Conservation (phyloP, 2,888 invertebrate species). For the Lissocephala sabroskyi region DNA sequence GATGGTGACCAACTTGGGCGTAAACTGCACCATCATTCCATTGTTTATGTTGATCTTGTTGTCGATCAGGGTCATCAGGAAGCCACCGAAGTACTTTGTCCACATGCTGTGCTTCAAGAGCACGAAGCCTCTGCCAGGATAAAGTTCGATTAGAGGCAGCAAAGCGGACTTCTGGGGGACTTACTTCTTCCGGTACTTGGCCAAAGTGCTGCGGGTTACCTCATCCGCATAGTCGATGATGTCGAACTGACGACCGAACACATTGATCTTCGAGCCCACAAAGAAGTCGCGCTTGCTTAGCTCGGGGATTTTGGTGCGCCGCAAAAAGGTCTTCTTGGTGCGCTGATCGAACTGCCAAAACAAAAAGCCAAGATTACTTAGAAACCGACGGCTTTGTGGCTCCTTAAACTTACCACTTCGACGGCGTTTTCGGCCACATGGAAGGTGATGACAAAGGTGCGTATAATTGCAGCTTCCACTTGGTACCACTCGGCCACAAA, state of each 20-base stretch:
- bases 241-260: conserved; percentile 83
- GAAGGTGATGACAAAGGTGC: conserved; percentile 84
- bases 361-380: too few species aligned
- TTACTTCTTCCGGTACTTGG: conserved; percentile 79
- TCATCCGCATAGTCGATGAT: conserved; percentile 83
- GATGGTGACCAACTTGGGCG: conserved; percentile 77
- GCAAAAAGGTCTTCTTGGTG: conserved; percentile 77
- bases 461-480: conserved; percentile 80
- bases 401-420: conserved; percentile 78
- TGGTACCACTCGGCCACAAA: conserved; percentile 93
- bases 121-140: conserved; percentile 83
- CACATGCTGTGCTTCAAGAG: conserved; percentile 84
- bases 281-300: conserved; percentile 80
- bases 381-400: too few species aligned
- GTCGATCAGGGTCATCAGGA: conserved; percentile 79
- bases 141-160: neutral
- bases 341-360: conserved; percentile 77
- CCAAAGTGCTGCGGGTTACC: conserved; percentile 75
- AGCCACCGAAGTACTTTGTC: conserved; percentile 80
- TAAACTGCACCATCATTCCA: conserved; percentile 81
- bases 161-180: conserved; percentile 19
- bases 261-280: conserved; percentile 81
- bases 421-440: conserved; percentile 84
- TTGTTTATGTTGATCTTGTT: conserved; percentile 78
- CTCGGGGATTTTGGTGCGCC: conserved; percentile 80